phyloP scores from a whole-genome alignment of 2,113 vertebrate genomes.

The Pituophis catenifer region DNA sequence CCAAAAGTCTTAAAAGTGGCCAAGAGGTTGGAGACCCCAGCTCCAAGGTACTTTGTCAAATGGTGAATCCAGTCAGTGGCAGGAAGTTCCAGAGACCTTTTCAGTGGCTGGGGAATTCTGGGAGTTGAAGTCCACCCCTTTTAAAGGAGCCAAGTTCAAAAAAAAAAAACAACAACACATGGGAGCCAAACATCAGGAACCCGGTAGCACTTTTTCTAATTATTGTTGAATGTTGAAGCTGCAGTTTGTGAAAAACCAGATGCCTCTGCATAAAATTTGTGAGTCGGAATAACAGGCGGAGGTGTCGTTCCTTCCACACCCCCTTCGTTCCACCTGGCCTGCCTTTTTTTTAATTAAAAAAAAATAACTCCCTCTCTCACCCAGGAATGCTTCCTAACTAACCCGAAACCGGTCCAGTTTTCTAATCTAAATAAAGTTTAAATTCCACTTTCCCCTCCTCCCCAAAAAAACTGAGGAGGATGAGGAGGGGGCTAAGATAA shows the following conservation, averaged over 20 bases:
- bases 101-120: neutral
- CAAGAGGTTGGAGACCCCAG: too few species aligned
- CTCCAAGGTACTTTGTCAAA: neutral
- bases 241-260: neutral
- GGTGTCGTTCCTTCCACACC: neutral
- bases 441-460: conserved; percentile 4
- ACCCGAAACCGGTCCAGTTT: neutral
- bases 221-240: neutral
- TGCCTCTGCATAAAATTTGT: neutral
- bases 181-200: neutral
- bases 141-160: neutral
- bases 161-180: neutral
- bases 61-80: neutral
- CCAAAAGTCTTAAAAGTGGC: neutral
- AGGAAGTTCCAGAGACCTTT: neutral
- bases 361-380: neutral
- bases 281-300: neutral
- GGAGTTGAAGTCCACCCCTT: neutral
- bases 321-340: neutral
- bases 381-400: conserved; percentile 19
- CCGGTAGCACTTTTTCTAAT: neutral
- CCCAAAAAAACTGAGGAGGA: neutral
- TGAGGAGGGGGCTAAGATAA: neutral
- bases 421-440: conserved; percentile 60
- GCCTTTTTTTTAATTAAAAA: neutral